Percentiles rank a stretch among this genome's conserved stretches.
Conservation (phyloP, 2,797 vertebrate genomes). For the Eurystomus glaucurus region DNA sequence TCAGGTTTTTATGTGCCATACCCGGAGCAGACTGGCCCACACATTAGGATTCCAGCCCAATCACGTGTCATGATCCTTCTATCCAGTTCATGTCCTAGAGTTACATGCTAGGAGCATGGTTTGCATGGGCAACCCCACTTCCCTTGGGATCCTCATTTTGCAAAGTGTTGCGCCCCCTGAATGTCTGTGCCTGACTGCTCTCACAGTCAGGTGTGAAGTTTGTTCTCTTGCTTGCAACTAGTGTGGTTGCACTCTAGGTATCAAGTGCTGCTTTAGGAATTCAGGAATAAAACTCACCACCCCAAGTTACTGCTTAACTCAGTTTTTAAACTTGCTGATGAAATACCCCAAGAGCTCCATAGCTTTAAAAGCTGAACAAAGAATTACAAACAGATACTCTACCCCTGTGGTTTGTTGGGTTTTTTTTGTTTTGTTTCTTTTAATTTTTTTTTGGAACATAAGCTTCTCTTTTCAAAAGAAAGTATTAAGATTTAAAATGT, state of each 20-base stretch:
- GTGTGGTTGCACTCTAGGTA: not conserved
- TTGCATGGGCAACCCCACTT: not conserved
- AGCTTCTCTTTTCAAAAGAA: not conserved
- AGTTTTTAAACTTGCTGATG: not conserved
- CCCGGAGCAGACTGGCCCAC: not conserved
- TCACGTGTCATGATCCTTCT: fast-evolving
- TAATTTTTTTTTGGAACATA: not conserved
- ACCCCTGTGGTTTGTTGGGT: too few species aligned
- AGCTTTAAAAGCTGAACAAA: not conserved
- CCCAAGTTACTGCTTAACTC: not conserved
- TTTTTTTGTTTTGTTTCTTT: too few species aligned
- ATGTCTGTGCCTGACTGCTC: not conserved
- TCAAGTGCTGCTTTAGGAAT: not conserved
- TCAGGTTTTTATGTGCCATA: not conserved
- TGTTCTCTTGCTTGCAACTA: not conserved
- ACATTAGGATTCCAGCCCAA: not conserved
- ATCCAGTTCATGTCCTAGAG: not conserved
- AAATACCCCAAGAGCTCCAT: not conserved
- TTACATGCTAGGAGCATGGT: fast-evolving
- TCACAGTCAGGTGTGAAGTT: not conserved
- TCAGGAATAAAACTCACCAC: not conserved
- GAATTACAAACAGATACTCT: not conserved
- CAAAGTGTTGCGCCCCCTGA: not conserved
- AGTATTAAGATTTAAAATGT: not conserved
- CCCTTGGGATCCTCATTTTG: not conserved